Percentiles rank a stretch among this genome's conserved stretches.
Conservation (phyloP, 2,113 vertebrate species). For the Emydocephalus ijimae region DNA sequence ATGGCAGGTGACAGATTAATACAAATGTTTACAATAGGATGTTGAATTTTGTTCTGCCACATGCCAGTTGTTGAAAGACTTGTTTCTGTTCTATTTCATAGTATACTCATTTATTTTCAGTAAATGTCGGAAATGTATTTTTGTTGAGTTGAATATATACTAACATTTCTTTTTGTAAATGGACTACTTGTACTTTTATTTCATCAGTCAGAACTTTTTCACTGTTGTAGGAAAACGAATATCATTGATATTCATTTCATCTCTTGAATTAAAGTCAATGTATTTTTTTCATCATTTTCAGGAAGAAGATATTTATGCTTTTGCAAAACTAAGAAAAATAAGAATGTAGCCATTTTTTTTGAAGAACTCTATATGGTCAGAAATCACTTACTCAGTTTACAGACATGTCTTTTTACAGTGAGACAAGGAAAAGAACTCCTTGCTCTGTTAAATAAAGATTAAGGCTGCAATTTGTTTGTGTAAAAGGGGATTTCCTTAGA, state of each 20-base stretch:
- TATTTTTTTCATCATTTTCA: background rate
- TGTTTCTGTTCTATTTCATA: background rate
- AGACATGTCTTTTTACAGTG: background rate
- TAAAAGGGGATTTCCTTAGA: background rate
- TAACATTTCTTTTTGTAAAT: constrained; percentile 22
- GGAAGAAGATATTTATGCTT: background rate
- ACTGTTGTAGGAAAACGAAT: background rate
- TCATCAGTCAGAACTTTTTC: background rate
- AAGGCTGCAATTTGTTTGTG: background rate
- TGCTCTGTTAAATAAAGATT: background rate
- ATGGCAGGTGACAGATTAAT: background rate
- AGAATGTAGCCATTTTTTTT: background rate
- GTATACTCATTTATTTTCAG: background rate
- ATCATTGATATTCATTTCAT: background rate
- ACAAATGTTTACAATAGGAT: background rate
- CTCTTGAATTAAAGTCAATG: background rate
- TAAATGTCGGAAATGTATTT: constrained; percentile 8
- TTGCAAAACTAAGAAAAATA: background rate
- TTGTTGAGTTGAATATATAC: constrained; percentile 13
- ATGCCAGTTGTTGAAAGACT: background rate
- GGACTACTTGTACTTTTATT: background rate
- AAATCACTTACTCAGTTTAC: background rate
- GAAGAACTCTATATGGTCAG: background rate
- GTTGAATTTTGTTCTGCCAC: background rate
- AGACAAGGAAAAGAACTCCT: background rate